Evolutionary conservation across 37 sponge, comb jelly and placozoan genomes (phyloP).

Genomic region (Eunapius fragilis): DNA sequence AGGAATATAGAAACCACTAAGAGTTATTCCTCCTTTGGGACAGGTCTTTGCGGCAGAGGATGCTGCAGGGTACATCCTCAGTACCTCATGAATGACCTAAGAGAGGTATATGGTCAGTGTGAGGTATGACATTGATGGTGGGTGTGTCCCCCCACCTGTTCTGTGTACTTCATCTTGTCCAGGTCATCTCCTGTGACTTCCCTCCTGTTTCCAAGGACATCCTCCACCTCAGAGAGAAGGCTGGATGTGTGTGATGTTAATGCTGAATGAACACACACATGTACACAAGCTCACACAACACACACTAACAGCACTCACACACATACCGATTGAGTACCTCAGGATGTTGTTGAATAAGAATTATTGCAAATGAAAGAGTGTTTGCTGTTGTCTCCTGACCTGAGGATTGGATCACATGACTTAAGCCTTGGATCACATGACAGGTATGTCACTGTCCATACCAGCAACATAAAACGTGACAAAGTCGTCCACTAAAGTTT

Average conservation of each 20-base stretch:
- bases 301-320: not conserved
- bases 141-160: not conserved
- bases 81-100: not conserved
- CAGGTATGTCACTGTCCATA: not conserved
- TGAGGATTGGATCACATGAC: not conserved
- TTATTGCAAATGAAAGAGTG: not conserved
- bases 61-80: constrained; percentile 1
- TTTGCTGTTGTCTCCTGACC: constrained; percentile 7
- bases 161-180: constrained; percentile 13
- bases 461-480: constrained; percentile 22
- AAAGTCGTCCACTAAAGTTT: constrained; percentile 31
- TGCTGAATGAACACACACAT: not conserved
- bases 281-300: not conserved
- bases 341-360: not conserved
- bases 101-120: not conserved
- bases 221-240: constrained; percentile 7
- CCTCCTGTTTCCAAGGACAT: constrained; percentile 17
- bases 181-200: constrained; percentile 14
- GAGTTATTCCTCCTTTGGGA: constrained; percentile 1
- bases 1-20: constrained; percentile 1
- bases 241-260: not conserved
- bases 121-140: too few species aligned
- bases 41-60: not conserved
- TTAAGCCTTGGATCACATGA: not conserved
- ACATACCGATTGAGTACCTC: not conserved